phyloP scores from a whole-genome alignment of 2,113 vertebrate species.

The Rhizomys pruinosus region DNA sequence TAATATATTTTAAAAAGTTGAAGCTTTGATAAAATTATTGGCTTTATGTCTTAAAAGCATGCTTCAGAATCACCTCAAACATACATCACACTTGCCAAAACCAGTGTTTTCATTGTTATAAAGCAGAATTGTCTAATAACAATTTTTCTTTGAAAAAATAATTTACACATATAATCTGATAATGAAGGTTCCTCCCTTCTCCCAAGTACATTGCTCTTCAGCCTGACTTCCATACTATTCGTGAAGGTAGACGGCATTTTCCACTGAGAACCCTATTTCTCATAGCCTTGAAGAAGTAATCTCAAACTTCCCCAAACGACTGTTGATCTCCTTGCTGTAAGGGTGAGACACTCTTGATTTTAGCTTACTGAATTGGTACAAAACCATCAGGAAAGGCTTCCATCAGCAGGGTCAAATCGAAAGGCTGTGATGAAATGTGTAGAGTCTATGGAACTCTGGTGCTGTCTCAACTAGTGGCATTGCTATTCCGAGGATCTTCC shows the following conservation, averaged over 20 bases:
- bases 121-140: no score
- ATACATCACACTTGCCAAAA: background rate
- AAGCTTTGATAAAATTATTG: background rate
- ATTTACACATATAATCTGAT: background rate
- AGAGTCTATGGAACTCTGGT: background rate
- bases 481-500: background rate
- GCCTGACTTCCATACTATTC: background rate
- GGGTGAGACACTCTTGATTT: background rate
- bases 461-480: background rate
- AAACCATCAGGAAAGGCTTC: background rate
- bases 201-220: background rate
- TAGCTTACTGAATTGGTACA: background rate
- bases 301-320: background rate
- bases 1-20: background rate
- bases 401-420: background rate
- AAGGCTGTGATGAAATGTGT: background rate
- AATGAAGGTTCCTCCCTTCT: background rate
- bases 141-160: conserved; percentile 3
- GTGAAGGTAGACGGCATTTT: background rate
- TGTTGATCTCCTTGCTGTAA: background rate
- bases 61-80: conserved; percentile 6
- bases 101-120: background rate
- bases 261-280: background rate
- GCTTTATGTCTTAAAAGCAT: background rate
- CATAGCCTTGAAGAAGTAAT: background rate